Evolutionary conservation across 2,888 invertebrate species (phyloP), one percentile per base, ranked within the genome.

Genomic region (Apodemia hepburni): DNA sequence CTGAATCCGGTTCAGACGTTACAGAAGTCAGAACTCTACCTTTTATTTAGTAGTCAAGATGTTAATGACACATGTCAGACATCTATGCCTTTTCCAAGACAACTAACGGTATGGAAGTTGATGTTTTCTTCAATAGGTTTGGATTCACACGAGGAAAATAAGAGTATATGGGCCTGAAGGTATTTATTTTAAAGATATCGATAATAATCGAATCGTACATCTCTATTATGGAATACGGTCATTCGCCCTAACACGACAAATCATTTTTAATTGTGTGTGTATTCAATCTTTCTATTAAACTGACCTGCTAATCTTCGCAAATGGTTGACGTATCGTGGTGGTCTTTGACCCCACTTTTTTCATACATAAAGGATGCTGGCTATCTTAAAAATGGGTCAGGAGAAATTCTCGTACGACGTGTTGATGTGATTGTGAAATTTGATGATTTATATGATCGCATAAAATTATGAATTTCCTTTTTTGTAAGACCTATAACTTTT

Each of bases 221-320:
- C 87, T 79, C 86, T 87, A 82, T 42, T 29, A 68, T 77, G 75
- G 77, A 84, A 81, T 81, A 85, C 79, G 88, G 87, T 85, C 87
- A 84, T 85, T 87, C 83, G 81, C 89, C 89, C 81, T 81, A 84
- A 68, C 72, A 73, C 78, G 77, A 84, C 86, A 87, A 88, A 84
- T 87, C 86, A 88, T 87, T 90, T 89, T 90, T 90, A 90, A 89
- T 90, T 90, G 76, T 88, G 81, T 85, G 79, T 76, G n/a, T n/a
- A 78, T 82, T 82, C 85, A 86, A 87, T 89, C 82, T 82, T 84
- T 79, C 79, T 83, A 86, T 85, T 80, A 70, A 68, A 80, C 49
- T 51, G 49, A 51, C 70, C 69, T 60, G 63, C 77, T 51, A 51
- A 80, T 80, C 78, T 80, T 82, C 73, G 73, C 75, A 77, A 76